Conservation (phyloP, 2,888 invertebrate species). For the Opisthograptis luteolata region DNA sequence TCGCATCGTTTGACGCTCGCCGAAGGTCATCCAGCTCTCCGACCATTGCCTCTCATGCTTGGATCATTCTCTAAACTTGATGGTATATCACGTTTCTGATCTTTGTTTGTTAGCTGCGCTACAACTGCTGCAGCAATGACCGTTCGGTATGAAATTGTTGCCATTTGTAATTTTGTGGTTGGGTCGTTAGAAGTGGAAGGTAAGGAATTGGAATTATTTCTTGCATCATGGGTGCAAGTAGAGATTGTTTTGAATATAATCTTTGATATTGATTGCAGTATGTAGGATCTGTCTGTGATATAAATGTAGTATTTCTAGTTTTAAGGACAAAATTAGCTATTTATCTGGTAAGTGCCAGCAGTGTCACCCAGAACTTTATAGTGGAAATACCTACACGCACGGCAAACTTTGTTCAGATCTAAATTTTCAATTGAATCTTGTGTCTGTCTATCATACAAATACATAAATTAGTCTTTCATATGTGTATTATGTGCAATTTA, state of each 20-base stretch:
- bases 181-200: constrained; percentile 20
- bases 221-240: constrained; percentile 15
- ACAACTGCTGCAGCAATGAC: constrained; percentile 38
- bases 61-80: constrained; percentile 37
- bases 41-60: constrained; percentile 35
- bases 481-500: too few species aligned
- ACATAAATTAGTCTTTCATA: not conserved
- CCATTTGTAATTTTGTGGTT: constrained; percentile 37
- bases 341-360: too few species aligned
- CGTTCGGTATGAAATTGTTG: constrained; percentile 37
- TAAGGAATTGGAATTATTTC: constrained; percentile 24
- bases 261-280: not conserved
- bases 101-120: constrained; percentile 47
- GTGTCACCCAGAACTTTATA: too few species aligned
- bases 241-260: constrained; percentile 5
- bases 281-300: too few species aligned
- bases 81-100: constrained; percentile 70
- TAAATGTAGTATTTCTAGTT: too few species aligned
- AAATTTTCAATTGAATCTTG: not conserved
- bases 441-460: not conserved
- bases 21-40: constrained; percentile 64
- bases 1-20: constrained; percentile 64
- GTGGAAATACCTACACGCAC: too few species aligned
- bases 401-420: too few species aligned
- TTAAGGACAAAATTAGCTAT: too few species aligned